phyloP scores from a whole-genome alignment of 2,797 vertebrate genomes.

The Setipinna tenuifilis region DNA sequence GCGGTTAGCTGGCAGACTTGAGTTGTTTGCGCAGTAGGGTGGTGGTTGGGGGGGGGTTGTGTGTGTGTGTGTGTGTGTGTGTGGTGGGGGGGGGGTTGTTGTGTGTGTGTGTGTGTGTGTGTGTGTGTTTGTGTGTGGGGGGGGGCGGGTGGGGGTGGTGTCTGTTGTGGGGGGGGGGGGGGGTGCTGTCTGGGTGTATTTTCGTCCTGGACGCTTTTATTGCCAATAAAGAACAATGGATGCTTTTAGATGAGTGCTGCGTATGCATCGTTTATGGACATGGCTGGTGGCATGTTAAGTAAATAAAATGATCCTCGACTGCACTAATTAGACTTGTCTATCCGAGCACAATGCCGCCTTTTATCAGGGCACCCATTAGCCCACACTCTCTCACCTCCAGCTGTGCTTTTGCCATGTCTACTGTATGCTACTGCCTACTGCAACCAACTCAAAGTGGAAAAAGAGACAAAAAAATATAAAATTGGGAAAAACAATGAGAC shows the following conservation, averaged over 20 bases:
- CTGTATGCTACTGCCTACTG: background rate
- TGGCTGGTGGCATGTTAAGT: background rate
- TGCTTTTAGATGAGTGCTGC: background rate
- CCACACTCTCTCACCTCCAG: background rate
- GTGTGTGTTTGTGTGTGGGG: conserved; percentile 1
- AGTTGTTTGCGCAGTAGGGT: background rate
- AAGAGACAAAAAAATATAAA: too few species aligned
- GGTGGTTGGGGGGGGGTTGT: background rate
- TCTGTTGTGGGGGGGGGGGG: background rate
- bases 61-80: background rate
- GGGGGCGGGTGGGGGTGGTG: background rate
- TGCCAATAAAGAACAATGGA: conserved; percentile 18
- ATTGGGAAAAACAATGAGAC: too few species aligned
- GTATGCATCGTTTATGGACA: background rate
- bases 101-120: background rate
- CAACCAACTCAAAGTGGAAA: background rate
- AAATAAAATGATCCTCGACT: background rate
- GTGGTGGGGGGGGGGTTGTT: background rate
- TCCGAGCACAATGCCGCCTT: background rate
- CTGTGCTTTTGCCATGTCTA: background rate
- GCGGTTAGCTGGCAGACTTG: background rate
- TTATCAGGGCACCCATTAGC: background rate
- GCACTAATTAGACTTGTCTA: conserved; percentile 5
- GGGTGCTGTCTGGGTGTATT: background rate
- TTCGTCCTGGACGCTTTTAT: background rate